Percentiles rank a stretch among this genome's conserved stretches.
These are phyloP conservation scores for Delia radicum DNA, from an alignment of 1,140 invertebrate species.

Conservation along the genomic window DNA sequence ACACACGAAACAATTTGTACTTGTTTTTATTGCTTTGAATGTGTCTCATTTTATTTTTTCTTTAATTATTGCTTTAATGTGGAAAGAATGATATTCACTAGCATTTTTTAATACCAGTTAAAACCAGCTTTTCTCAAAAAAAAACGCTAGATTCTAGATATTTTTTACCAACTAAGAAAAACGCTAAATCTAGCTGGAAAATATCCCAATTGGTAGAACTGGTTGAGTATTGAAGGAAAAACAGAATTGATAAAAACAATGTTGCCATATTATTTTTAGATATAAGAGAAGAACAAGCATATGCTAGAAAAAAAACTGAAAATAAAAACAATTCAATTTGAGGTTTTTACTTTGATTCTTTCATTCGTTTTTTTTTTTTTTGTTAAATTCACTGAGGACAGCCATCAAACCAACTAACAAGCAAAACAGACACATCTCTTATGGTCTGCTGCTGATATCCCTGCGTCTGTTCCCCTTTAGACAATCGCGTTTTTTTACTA, in stretches of 20 bases:
- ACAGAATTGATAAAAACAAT: too few relatives aligned
- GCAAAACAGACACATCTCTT: background rate
- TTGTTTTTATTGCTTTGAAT: too few relatives aligned
- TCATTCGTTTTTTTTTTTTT: conserved; percentile 3
- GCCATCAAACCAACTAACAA: background rate
- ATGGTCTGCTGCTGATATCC: conserved; percentile 14
- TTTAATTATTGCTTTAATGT: too few relatives aligned
- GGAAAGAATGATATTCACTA: too few relatives aligned
- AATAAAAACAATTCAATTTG: background rate
- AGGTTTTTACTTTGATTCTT: background rate
- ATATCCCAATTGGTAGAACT: too few relatives aligned
- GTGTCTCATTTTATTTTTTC: too few relatives aligned
- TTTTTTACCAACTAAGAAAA: too few relatives aligned
- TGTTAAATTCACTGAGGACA: conserved; percentile 9
- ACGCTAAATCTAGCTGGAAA: background rate
- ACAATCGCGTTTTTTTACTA: conserved; percentile 11
- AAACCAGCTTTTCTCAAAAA: too few relatives aligned
- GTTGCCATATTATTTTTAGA: background rate
- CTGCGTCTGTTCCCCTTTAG: background rate
- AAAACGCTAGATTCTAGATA: too few relatives aligned
- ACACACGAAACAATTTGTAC: too few relatives aligned
- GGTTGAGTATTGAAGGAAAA: too few relatives aligned
- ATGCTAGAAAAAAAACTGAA: background rate
- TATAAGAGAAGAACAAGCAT: background rate
- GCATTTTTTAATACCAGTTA: too few relatives aligned